Base-by-base conservation (phyloP, 2,888 invertebrate species). In the Gnatocerus cornutus region DNA sequence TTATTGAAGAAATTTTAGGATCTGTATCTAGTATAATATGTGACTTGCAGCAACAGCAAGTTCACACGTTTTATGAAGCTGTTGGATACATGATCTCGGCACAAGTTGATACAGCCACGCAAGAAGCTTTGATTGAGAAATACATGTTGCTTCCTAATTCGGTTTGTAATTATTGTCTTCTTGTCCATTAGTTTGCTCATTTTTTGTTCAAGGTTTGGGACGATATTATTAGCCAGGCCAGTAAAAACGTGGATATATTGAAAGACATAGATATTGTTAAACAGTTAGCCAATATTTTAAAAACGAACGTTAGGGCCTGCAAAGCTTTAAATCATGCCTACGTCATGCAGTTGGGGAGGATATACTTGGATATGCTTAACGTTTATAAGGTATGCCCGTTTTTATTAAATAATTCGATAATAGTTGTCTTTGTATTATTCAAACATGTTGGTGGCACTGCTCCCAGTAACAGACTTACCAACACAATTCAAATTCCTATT, bases 71-170 rank as follows among this genome's bases (percentile, higher is more conserved):
- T 87, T 99, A 99, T 85, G 99, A 99, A 87, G 99, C 99, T 41
- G 98, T 99, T 59, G 99, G 99, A 16, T 96, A 97, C 84, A 99
- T 99, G 97, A 99, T 99, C 81, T 94, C 94, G 82, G 97, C 98
- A 46, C 97, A 98, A 86, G 90, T 93, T 10, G 98, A 99, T 85
- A 91, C 93, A 80, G 90, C 93, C 50, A 91, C 93, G 33, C 98
- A 99, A 85, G 98, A 98, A 84, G 91, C 92, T 73, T 89, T 99
- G 39, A 98, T 99, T 82, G 98, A 98, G 82, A 95, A 97, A 80
- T 98, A 99, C 81, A 99, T 99, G 99, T 87, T 92, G 79, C 88
- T 99, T 74, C 99, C 99, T 9, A 99, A 99, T 87, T 95, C 96
- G 87, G 97, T 90, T 74, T 78, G 63, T 46, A 16, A 43, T 61